phyloP scores from a whole-genome alignment of 2,888 invertebrate genomes.

The Chrysolina haemoptera region DNA sequence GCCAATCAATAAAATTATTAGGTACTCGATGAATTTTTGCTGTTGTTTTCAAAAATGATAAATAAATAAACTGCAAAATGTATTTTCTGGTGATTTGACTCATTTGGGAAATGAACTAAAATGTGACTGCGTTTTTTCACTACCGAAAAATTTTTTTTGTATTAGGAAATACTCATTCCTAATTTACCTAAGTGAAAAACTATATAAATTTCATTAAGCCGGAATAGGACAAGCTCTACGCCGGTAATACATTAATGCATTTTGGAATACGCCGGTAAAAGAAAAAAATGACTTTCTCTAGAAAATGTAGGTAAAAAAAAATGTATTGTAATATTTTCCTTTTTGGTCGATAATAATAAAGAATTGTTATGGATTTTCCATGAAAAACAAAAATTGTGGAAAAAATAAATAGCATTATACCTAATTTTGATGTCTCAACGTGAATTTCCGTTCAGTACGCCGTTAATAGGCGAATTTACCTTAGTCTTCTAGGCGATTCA shows the following conservation, averaged over 20 bases:
- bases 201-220: background rate
- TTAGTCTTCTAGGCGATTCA: background rate
- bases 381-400: background rate
- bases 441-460: background rate
- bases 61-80: background rate
- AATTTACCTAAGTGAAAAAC: background rate
- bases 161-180: background rate
- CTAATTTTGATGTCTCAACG: background rate
- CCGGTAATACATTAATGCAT: too few relatives aligned
- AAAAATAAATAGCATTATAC: background rate
- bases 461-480: background rate
- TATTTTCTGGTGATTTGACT: background rate
- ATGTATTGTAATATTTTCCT: background rate
- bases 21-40: background rate
- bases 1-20: conserved; percentile 6
- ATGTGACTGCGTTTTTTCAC: background rate
- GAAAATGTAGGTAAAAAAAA: background rate
- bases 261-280: background rate
- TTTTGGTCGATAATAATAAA: background rate
- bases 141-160: background rate
- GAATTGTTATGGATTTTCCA: background rate
- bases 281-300: background rate
- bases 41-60: background rate
- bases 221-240: too few relatives aligned
- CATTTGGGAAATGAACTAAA: background rate